These are phyloP conservation scores for Okapia johnstoni DNA, from an alignment of 2,113 vertebrate genomes.

Conservation along the genomic window DNA sequence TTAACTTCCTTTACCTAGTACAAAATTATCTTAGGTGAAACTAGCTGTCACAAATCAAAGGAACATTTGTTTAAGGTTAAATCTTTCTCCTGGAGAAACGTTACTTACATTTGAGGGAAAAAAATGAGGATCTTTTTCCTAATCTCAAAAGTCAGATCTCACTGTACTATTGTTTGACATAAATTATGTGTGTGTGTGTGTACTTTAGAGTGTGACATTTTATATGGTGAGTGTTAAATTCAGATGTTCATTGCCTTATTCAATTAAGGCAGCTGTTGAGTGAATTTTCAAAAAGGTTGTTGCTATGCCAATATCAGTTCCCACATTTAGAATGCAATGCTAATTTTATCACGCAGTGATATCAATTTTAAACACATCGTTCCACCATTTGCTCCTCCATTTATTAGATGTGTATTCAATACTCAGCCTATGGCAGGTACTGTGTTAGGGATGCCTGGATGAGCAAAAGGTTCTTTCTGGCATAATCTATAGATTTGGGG, in stretches of 20 bases:
- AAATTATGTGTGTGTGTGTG: not conserved
- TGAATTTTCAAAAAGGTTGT: slow-evolving; percentile 34
- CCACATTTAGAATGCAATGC: slow-evolving; percentile 2
- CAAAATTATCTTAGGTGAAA: not conserved
- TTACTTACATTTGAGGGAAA: not conserved
- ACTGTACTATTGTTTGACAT: not conserved
- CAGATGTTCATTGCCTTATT: not conserved
- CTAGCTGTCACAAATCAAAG: not conserved
- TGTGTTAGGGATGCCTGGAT: not conserved
- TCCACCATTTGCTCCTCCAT: not conserved
- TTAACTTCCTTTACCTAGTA: not conserved
- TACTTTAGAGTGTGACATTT: not conserved
- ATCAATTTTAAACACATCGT: not conserved
- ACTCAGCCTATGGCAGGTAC: not conserved
- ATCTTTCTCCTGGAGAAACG: not conserved
- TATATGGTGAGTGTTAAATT: not conserved
- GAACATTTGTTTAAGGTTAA: not conserved
- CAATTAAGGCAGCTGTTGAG: slow-evolving; percentile 34
- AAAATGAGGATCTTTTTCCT: not conserved
- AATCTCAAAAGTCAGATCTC: not conserved
- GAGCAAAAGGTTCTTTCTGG: not conserved
- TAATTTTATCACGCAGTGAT: slow-evolving; percentile 24
- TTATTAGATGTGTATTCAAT: not conserved
- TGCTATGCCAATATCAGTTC: slow-evolving; percentile 42
- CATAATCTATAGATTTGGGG: not conserved